These are phyloP conservation scores for Strigamia maritima DNA, from an alignment of 2,888 invertebrate species.

Conservation along the genomic window DNA sequence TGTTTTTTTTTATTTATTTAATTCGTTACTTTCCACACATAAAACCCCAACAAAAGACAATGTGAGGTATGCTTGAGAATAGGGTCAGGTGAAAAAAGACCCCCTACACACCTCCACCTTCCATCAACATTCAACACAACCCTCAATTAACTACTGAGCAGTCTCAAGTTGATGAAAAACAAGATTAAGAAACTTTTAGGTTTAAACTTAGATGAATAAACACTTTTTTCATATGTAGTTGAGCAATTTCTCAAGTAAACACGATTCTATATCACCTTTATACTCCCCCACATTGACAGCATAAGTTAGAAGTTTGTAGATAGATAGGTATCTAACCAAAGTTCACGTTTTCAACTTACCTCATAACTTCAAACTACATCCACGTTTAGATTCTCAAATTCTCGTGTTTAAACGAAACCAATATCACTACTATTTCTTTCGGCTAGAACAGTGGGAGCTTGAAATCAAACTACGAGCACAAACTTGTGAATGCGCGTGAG, in stretches of 20 bases:
- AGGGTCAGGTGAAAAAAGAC: constrained; percentile 21
- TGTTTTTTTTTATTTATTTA: not conserved
- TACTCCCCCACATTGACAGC: not conserved
- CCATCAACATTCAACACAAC: constrained; percentile 25
- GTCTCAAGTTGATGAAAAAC: not conserved
- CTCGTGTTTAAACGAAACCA: not conserved
- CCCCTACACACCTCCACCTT: not conserved
- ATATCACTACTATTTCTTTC: not conserved
- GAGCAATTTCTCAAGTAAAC: not conserved
- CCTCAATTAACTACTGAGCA: not conserved
- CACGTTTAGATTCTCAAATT: not conserved
- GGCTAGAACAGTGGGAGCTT: not conserved
- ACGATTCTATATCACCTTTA: not conserved
- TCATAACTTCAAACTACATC: not conserved
- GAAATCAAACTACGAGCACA: not conserved
- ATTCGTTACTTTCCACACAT: not conserved
- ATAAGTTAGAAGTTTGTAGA: not conserved
- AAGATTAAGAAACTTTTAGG: not conserved
- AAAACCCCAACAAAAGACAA: not conserved
- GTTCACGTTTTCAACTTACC: not conserved
- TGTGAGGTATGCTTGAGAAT: not conserved
- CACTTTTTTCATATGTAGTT: not conserved
- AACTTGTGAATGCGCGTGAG: constrained; percentile 19
- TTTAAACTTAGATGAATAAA: not conserved
- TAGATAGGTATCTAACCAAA: not conserved